These are phyloP conservation scores for Osmoderma eremita DNA, from an alignment of 2,888 invertebrate genomes.

Conservation along the genomic window DNA sequence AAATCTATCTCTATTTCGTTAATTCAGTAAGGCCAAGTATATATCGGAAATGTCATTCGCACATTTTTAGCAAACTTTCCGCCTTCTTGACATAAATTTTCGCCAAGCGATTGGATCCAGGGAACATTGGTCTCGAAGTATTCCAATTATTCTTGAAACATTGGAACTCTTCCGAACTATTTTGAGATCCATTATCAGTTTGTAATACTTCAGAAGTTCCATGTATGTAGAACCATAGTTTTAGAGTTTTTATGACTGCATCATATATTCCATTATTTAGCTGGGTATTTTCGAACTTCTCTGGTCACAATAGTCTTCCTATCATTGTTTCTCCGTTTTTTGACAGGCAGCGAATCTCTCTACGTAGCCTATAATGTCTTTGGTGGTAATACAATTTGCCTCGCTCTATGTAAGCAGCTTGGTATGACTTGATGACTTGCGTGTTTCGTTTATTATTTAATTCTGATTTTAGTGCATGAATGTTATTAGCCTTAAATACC, in stretches of 20 bases:
- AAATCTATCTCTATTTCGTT: too few species aligned
- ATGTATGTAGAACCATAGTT: background rate
- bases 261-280: too few species aligned
- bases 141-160: background rate
- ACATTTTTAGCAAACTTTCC: too few species aligned
- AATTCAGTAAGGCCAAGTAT: too few species aligned
- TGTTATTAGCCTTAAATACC: slow-evolving; percentile 42
- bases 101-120: background rate
- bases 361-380: too few species aligned
- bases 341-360: too few species aligned
- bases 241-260: background rate
- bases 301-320: too few species aligned
- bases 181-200: background rate
- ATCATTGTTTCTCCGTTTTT: too few species aligned
- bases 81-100: background rate
- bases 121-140: background rate
- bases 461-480: slow-evolving; percentile 37
- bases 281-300: background rate
- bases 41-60: too few species aligned
- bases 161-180: background rate
- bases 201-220: background rate
- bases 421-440: slow-evolving; percentile 44
- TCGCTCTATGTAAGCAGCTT: slow-evolving; percentile 37
- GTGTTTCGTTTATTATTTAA: slow-evolving; percentile 41
- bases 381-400: too few species aligned